Conservation (phyloP, 23 tunicate genomes). For the Phallusia fumigata region DNA sequence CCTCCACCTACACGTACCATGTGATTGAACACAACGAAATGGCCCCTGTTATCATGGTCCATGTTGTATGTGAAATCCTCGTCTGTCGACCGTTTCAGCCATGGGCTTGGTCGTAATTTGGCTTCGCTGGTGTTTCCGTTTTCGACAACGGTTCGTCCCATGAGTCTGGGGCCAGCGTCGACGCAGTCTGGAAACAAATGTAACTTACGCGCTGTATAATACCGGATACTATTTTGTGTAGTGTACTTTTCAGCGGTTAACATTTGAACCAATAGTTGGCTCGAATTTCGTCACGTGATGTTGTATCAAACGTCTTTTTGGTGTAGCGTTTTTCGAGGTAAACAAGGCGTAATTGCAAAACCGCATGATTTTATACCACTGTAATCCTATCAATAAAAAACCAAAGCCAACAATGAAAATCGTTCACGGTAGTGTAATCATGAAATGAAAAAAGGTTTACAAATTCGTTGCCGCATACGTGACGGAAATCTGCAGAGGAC, state of each 20-base stretch:
- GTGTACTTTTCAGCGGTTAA: neutral
- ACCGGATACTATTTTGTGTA: neutral
- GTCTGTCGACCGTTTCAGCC: neutral
- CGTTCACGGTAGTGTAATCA: too few species aligned
- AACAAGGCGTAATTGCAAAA: too few species aligned
- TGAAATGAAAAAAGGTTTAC: too few species aligned
- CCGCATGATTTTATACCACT: too few species aligned
- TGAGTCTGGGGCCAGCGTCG: conserved; percentile 1
- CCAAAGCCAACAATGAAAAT: too few species aligned
- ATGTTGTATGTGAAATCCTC: neutral
- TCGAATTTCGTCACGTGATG: too few species aligned
- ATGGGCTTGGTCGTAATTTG: neutral
- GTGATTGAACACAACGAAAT: neutral
- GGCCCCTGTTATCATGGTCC: neutral
- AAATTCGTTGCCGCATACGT: too few species aligned
- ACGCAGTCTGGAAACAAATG: neutral
- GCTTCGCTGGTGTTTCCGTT: neutral
- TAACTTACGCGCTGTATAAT: neutral
- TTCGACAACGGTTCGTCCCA: neutral
- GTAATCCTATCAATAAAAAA: too few species aligned
- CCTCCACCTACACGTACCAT: neutral
- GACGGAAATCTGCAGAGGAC: too few species aligned
- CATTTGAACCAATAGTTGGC: neutral
- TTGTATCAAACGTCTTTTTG: too few species aligned
- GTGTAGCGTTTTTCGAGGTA: too few species aligned